Percentiles rank a stretch among this genome's conserved stretches.
phyloP scores from a whole-genome alignment of 1,140 invertebrate species.

The Temnothorax longispinosus region DNA sequence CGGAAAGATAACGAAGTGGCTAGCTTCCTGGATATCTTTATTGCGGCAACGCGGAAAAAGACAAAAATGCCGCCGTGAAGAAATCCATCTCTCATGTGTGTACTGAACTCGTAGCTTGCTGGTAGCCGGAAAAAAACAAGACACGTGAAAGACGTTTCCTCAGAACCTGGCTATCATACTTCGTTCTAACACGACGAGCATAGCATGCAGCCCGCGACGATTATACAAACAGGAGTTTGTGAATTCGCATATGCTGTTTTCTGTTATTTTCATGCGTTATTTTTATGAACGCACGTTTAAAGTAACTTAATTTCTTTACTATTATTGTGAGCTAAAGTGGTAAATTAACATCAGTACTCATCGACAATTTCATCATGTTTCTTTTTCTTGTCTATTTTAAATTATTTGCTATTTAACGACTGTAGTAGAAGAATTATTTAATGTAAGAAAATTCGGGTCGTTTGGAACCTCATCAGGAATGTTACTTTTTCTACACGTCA shows the following conservation, averaged over 20 bases:
- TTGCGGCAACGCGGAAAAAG: constrained; percentile 18
- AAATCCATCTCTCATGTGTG: constrained; percentile 41
- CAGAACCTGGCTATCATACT: constrained; percentile 25
- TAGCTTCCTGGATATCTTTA: constrained; percentile 59
- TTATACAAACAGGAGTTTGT: background rate
- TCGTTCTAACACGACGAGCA: constrained; percentile 20
- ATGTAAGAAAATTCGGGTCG: background rate
- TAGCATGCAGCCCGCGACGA: background rate
- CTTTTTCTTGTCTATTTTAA: background rate
- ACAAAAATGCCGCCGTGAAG: constrained; percentile 34
- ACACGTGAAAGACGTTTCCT: constrained; percentile 55
- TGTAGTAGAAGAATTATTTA: background rate
- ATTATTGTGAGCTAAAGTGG: background rate
- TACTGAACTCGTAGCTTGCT: background rate
- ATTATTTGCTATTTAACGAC: background rate
- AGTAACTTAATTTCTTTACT: background rate
- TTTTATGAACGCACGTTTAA: background rate
- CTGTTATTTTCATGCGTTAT: background rate
- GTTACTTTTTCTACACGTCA: background rate
- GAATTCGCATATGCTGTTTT: constrained; percentile 16
- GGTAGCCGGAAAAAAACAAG: constrained; percentile 30
- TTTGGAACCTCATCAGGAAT: background rate
- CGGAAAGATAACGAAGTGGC: constrained; percentile 51
- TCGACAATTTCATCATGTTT: background rate
- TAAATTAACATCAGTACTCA: background rate